phyloP scores from a whole-genome alignment of 2,888 invertebrate genomes.

The Agrotis exclamationis region DNA sequence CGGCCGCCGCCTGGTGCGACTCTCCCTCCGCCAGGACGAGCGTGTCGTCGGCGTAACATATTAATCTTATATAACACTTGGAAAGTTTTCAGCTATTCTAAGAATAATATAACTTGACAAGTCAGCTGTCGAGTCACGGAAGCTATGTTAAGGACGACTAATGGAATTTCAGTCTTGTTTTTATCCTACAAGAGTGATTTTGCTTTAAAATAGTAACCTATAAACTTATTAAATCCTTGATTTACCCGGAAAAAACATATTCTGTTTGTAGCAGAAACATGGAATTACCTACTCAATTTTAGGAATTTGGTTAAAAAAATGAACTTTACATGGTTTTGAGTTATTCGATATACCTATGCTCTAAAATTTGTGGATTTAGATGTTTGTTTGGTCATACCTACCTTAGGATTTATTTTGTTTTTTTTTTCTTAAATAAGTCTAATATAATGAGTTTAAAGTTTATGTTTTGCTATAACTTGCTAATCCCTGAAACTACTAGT shows the following conservation, averaged over 20 bases:
- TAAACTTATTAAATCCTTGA: neutral
- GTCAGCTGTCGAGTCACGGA: conserved; percentile 26
- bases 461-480: no score
- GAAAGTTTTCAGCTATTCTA: conserved; percentile 13
- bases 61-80: conserved; percentile 26
- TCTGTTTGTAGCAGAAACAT: no score
- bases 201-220: neutral
- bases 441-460: no score
- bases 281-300: neutral
- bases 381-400: neutral
- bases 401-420: neutral
- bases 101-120: conserved; percentile 27
- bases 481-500: neutral
- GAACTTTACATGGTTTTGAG: neutral
- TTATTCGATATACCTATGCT: neutral
- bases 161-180: conserved; percentile 12
- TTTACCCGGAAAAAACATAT: neutral
- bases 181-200: neutral
- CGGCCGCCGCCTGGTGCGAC: no score
- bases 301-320: conserved; percentile 5
- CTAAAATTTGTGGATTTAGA: neutral
- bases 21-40: no score
- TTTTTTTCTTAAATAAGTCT: neutral
- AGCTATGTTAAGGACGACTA: conserved; percentile 15
- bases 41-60: no score